These are phyloP conservation scores for Drosophila littoralis DNA, from an alignment of 1,140 invertebrate genomes.

Conservation along the genomic window DNA sequence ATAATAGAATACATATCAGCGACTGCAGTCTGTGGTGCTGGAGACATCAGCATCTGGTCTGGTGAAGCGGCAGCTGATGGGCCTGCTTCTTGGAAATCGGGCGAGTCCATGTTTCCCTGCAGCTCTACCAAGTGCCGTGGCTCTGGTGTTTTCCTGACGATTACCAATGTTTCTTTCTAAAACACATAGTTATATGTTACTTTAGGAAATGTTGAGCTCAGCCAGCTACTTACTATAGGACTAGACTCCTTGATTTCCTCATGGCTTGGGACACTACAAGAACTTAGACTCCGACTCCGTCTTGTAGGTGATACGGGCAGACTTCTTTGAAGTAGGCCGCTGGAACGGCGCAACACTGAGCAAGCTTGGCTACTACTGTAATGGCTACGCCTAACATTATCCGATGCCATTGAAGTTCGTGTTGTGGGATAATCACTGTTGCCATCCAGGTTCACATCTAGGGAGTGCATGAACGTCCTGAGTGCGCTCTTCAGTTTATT, in stretches of 20 bases:
- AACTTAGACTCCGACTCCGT: neutral
- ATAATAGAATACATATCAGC: constrained; percentile 23
- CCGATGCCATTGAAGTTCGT: neutral
- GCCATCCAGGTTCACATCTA: constrained; percentile 14
- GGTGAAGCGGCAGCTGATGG: neutral
- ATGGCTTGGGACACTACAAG: neutral
- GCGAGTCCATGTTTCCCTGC: neutral
- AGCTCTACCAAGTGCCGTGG: constrained; percentile 23
- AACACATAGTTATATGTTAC: neutral
- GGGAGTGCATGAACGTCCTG: neutral
- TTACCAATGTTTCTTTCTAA: neutral
- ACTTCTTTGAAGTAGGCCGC: neutral
- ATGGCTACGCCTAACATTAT: neutral
- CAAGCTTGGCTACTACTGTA: constrained; percentile 10
- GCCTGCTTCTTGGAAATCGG: neutral
- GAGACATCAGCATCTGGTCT: neutral
- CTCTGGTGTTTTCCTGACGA: constrained; percentile 6
- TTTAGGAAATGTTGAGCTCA: neutral
- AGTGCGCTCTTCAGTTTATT: constrained; percentile 32
- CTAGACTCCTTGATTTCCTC: neutral
- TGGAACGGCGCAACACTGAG: constrained; percentile 27
- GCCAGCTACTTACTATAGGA: neutral
- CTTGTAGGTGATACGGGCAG: constrained; percentile 8
- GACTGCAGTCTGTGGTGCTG: no score
- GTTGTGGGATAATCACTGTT: neutral